These are phyloP conservation scores for Saxicola maurus DNA, from an alignment of 2,797 vertebrate species.

Conservation along the genomic window DNA sequence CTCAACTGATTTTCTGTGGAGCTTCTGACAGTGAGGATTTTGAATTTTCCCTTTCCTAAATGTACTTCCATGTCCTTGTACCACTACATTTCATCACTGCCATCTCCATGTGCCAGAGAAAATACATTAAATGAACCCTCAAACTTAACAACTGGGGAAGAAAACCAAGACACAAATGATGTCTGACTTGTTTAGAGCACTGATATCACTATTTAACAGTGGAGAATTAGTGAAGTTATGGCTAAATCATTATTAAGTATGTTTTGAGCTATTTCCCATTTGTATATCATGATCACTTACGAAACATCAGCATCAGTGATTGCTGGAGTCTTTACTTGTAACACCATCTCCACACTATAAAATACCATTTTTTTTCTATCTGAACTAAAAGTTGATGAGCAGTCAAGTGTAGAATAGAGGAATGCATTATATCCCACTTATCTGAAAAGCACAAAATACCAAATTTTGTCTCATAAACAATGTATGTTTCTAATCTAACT, in stretches of 20 bases:
- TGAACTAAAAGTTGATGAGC: neutral
- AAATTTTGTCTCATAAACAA: neutral
- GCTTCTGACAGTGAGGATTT: constrained; percentile 51
- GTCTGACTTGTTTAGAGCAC: neutral
- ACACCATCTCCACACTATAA: neutral
- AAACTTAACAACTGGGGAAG: neutral
- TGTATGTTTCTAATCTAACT: neutral
- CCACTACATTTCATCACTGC: neutral
- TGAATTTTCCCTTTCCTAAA: neutral
- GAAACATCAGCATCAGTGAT: neutral
- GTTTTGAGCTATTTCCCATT: neutral
- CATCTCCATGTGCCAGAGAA: neutral
- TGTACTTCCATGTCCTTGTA: neutral
- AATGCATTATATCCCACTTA: neutral
- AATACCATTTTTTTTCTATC: neutral
- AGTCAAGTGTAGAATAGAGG: neutral
- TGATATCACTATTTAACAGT: neutral
- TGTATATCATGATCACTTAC: neutral
- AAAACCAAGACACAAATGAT: neutral
- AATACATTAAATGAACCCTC: neutral
- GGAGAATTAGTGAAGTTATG: neutral
- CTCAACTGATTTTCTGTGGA: constrained; percentile 64
- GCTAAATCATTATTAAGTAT: neutral
- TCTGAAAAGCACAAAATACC: neutral
- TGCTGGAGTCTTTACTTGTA: neutral